A percentile compares a stretch with the other conserved stretches of the same genome.
These are phyloP conservation scores for Phaetusa simplex DNA, from an alignment of 2,113 vertebrate genomes.

Conservation along the genomic window DNA sequence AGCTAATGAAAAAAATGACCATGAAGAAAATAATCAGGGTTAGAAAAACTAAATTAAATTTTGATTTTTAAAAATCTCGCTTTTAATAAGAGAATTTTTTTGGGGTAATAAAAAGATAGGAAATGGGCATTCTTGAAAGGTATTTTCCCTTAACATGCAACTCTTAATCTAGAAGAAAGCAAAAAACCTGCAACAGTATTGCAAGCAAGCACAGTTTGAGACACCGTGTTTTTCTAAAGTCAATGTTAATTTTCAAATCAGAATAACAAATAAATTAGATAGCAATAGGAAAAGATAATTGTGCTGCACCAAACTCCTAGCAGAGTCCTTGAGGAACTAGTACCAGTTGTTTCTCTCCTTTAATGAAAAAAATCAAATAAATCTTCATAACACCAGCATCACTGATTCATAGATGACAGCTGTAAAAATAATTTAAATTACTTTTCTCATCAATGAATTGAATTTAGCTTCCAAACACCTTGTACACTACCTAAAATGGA, in stretches of 20 bases:
- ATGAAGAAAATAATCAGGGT: not conserved
- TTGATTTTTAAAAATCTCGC: not conserved
- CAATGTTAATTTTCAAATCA: not conserved
- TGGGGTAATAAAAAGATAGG: not conserved
- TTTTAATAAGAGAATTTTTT: not conserved
- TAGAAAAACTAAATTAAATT: not conserved
- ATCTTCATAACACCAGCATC: not conserved
- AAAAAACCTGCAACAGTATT: not conserved
- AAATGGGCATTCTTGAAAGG: not conserved
- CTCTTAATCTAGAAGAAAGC: not conserved
- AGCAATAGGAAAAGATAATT: not conserved
- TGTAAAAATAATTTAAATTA: not conserved
- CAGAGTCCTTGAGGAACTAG: not conserved
- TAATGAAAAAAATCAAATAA: not conserved
- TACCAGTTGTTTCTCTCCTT: not conserved
- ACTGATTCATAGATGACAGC: not conserved
- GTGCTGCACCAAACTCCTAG: not conserved
- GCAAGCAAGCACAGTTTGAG: not conserved
- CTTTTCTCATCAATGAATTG: not conserved
- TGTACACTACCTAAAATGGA: not conserved
- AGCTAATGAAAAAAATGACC: not conserved
- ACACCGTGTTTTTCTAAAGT: not conserved
- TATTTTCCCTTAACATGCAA: not conserved
- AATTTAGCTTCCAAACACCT: not conserved
- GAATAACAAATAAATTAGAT: not conserved